Conservation (phyloP, 2,888 invertebrate species). For the Sesamia inferens region DNA sequence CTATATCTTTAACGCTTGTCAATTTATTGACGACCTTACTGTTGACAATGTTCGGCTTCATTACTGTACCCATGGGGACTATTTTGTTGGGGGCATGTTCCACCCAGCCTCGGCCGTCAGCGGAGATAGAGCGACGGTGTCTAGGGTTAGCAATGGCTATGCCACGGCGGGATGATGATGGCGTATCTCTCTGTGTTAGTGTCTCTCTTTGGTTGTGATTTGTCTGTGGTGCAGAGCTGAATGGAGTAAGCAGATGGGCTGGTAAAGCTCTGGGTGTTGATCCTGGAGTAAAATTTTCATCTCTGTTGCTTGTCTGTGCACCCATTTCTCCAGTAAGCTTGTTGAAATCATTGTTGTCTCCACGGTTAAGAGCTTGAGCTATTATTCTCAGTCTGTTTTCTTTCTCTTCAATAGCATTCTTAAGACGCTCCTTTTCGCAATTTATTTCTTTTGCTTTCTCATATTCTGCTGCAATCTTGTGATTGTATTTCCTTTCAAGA, state of each 20-base stretch:
- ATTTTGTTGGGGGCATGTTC: constrained; percentile 96
- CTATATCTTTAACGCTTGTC: constrained; percentile 94
- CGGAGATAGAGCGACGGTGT: constrained; percentile 95
- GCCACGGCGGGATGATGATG: constrained; percentile 88
- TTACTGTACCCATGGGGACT: constrained; percentile 96
- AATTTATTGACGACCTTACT: constrained; percentile 96
- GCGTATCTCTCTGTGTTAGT: constrained; percentile 72
- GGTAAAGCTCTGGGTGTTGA: constrained; percentile 86
- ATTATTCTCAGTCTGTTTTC: constrained; percentile 86
- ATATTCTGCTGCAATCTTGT: constrained; percentile 92
- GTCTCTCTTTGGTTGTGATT: constrained; percentile 66
- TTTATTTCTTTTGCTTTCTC: constrained; percentile 93
- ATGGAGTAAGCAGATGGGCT: constrained; percentile 84
- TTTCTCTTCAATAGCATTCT: constrained; percentile 82
- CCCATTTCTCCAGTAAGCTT: constrained; percentile 74
- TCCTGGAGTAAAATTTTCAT: constrained; percentile 81
- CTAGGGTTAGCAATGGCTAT: constrained; percentile 92
- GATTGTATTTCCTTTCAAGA: constrained; percentile 90
- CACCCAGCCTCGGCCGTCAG: constrained; percentile 94
- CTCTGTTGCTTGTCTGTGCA: constrained; percentile 80
- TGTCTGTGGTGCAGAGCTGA: constrained; percentile 76
- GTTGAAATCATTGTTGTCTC: constrained; percentile 71
- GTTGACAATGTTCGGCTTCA: constrained; percentile 95
- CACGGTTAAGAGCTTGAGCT: constrained; percentile 79
- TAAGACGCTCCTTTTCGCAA: constrained; percentile 79